Evolutionary conservation across 2,797 vertebrate species (phyloP).

Genomic region (Aphelocoma californica): DNA sequence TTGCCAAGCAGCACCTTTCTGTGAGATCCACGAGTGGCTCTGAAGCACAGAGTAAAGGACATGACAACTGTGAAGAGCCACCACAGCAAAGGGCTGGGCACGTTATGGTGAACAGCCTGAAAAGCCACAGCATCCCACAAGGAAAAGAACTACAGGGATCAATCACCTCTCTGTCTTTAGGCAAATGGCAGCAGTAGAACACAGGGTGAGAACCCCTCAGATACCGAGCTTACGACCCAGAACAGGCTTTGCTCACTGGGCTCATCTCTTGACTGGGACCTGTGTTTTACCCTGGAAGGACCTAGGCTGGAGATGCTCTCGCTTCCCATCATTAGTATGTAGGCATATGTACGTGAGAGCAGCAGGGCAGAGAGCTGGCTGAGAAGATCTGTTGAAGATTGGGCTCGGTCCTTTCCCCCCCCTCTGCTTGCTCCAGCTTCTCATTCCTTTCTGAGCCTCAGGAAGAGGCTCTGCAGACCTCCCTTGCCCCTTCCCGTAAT

Average conservation of each 20-base stretch:
- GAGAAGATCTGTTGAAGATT: neutral
- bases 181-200: neutral
- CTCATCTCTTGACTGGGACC: neutral
- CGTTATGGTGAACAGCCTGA: neutral
- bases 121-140: neutral
- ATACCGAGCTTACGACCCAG: neutral
- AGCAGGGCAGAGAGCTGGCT: neutral
- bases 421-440: neutral
- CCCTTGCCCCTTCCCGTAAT: neutral
- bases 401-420: neutral
- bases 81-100: neutral
- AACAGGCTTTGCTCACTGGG: neutral
- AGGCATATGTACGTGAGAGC: accelerated
- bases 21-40: neutral
- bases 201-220: neutral
- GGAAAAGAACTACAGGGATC: neutral
- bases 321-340: neutral
- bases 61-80: neutral
- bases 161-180: neutral
- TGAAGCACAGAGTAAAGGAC: accelerated
- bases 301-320: neutral
- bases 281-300: neutral
- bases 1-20: neutral
- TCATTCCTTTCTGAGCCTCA: neutral
- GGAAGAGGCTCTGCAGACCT: neutral